phyloP scores from a whole-genome alignment of 2,797 vertebrate genomes.

The Enteromius unitaeniatus region DNA sequence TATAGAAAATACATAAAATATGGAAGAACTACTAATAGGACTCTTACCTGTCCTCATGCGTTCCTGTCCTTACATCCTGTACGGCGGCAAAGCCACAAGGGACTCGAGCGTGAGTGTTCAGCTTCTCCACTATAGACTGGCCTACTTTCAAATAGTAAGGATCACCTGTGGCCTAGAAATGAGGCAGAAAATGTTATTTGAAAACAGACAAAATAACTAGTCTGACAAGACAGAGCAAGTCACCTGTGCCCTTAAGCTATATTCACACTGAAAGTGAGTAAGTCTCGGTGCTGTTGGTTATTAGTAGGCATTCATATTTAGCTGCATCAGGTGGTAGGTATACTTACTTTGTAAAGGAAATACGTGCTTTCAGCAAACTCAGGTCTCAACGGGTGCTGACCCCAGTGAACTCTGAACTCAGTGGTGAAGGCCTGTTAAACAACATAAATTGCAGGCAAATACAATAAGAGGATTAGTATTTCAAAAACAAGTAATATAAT shows the following conservation, averaged over 20 bases:
- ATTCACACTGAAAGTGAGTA: background rate
- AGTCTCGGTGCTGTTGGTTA: background rate
- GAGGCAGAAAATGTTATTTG: background rate
- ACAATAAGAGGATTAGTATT: background rate
- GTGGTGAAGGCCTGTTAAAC: slow-evolving; percentile 81
- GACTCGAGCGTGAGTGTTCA: slow-evolving; percentile 82
- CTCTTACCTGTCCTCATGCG: slow-evolving; percentile 82
- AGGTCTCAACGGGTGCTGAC: slow-evolving; percentile 83
- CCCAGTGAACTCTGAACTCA: slow-evolving; percentile 86
- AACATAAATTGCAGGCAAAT: background rate
- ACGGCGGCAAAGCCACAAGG: slow-evolving; percentile 86
- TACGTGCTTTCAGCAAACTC: slow-evolving; percentile 89
- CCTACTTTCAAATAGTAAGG: slow-evolving; percentile 87
- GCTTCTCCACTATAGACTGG: slow-evolving; percentile 85
- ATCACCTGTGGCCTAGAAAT: slow-evolving; percentile 81
- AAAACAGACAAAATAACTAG: background rate
- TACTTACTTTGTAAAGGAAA: slow-evolving; percentile 83
- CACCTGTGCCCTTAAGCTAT: background rate
- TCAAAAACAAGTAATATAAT: background rate
- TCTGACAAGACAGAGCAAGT: background rate
- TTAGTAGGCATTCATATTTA: background rate
- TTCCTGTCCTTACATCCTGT: slow-evolving; percentile 84
- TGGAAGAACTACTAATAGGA: background rate
- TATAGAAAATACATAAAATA: background rate
- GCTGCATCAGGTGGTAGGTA: background rate